Base-by-base conservation (phyloP, 2,797 vertebrate genomes). In the Neosalanx taihuensis region DNA sequence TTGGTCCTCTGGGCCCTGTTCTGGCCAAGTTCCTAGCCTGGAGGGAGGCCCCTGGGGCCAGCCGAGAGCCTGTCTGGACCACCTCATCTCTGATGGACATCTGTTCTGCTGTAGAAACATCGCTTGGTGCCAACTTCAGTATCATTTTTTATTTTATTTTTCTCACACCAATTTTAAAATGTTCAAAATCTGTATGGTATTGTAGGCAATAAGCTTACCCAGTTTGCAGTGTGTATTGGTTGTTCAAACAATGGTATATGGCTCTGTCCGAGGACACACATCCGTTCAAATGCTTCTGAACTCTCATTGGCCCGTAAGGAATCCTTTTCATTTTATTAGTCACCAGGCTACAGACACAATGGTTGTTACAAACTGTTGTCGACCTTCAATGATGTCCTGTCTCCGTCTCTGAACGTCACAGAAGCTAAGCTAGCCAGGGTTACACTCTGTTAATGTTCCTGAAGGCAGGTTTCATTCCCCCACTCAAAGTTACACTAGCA, bases 181-280 rank as follows among this genome's bases (percentile, higher is more conserved):
- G 23, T 26, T 26, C 23, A 67, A 70, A 9, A 6, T 23, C 60
- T 61, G 69, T 79, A 76, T 80, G 71, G 72, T 83, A 91, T 86
- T 79, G 67, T 87, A 89, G 92, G 94, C 94, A 93, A 85, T 91
- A 91, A 88, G 76, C 85, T 83, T 70, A 85, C 72, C 76, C 84
- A 46, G 74, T 83, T 88, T 77, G 70, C 86, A 78, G 88, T 87
- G 87, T 13, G 84, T 88, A 64, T 85, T 33, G 87, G 89, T 87
- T 87, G 93, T 94, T 95, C 93, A 93, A 92, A 92, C 92, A 92
- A 90, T 91, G 92, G 92, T 91, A 85, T 64, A 85, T 20, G 35
- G 70, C 71, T 72, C 66, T 26, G 18, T 23, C 30, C 6, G 58
- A 4, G 51, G 6, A 23, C 30, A 64, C 33, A 18, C 33, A 59